phyloP scores from a whole-genome alignment of 2,888 invertebrate genomes.

The Drosophila rubida region DNA sequence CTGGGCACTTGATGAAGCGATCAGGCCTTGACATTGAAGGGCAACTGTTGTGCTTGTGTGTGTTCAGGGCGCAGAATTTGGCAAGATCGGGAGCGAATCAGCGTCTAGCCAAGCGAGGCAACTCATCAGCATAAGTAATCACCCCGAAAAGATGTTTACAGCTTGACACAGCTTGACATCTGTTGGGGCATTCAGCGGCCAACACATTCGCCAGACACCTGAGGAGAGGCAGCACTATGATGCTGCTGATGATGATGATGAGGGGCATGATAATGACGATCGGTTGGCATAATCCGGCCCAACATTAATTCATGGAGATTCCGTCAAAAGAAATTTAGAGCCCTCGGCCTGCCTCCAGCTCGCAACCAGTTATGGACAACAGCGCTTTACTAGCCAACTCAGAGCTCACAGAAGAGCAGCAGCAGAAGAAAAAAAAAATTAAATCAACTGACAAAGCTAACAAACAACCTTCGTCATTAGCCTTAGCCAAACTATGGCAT shows the following conservation, averaged over 20 bases:
- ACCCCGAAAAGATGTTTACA: constrained; percentile 40
- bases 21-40: constrained; percentile 79
- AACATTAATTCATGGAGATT: constrained; percentile 80
- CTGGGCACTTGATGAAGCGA: constrained; percentile 70
- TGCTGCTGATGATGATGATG: constrained; percentile 11
- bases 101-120: not conserved
- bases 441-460: constrained; percentile 78
- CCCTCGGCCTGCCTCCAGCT: constrained; percentile 35
- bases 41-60: constrained; percentile 7
- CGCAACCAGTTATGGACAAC: constrained; percentile 67
- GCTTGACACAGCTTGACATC: constrained; percentile 79
- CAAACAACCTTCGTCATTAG: constrained; percentile 82
- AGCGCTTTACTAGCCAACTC: constrained; percentile 39
- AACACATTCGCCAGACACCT: constrained; percentile 59
- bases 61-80: not conserved
- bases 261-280: constrained; percentile 27
- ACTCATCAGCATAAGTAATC: constrained; percentile 62
- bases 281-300: constrained; percentile 58
- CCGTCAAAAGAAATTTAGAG: constrained; percentile 78
- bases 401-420: constrained; percentile 13
- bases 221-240: constrained; percentile 40
- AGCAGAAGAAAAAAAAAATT: constrained; percentile 34
- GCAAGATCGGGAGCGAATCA: not conserved
- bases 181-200: constrained; percentile 42
- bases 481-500: constrained; percentile 82